These are phyloP conservation scores for Amiota mariae DNA, from an alignment of 2,888 invertebrate species.

Conservation along the genomic window DNA sequence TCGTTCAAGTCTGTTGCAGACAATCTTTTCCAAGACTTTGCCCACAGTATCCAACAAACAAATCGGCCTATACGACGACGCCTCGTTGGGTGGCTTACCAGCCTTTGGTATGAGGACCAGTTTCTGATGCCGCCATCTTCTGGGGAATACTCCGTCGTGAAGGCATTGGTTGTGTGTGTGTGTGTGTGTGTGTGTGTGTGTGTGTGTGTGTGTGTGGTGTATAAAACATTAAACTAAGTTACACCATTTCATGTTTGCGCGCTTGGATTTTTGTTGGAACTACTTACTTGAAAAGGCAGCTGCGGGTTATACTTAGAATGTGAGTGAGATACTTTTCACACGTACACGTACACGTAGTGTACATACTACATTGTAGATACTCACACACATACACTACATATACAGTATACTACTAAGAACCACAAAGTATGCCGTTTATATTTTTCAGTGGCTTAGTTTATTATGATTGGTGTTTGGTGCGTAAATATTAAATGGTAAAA, in stretches of 20 bases:
- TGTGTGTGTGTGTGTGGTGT: slow-evolving; percentile 44
- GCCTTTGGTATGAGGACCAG: too few relatives aligned
- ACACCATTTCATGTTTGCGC: slow-evolving; percentile 53
- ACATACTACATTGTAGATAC: neutral
- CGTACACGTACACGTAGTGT: neutral
- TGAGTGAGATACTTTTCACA: neutral
- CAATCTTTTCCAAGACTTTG: too few relatives aligned
- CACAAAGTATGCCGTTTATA: slow-evolving; percentile 23
- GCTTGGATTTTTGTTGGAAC: neutral
- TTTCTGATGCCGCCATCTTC: too few relatives aligned
- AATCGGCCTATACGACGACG: too few relatives aligned
- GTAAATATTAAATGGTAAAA: slow-evolving; percentile 40
- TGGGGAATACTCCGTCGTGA: too few relatives aligned
- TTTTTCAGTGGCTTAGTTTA: slow-evolving; percentile 42
- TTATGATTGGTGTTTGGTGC: slow-evolving; percentile 43
- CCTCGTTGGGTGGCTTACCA: too few relatives aligned
- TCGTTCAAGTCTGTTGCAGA: too few relatives aligned
- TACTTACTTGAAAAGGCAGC: too few relatives aligned
- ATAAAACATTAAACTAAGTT: slow-evolving; percentile 61
- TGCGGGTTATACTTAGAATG: too few relatives aligned
- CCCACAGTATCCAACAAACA: too few relatives aligned
- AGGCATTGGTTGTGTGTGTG: too few relatives aligned
- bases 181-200: slow-evolving; percentile 11
- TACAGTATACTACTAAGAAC: slow-evolving; percentile 42
- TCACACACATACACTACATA: too few relatives aligned